Base-by-base conservation (phyloP, 2,888 invertebrate genomes). In the Clostera curtula region DNA sequence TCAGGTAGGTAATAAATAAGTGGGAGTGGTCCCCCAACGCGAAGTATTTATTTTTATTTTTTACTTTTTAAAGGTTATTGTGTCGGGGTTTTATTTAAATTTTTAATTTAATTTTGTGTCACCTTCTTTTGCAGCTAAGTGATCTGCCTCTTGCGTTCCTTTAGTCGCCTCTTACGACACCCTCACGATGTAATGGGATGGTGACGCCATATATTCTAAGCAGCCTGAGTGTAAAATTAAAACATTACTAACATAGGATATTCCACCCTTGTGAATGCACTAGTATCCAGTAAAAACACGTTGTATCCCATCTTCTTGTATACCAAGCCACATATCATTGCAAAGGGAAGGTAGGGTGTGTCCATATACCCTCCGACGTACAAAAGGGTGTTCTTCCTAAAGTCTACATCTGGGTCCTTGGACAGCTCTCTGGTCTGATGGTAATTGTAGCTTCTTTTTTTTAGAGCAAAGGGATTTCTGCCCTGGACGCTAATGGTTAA, bases 341-440 rank as follows among this genome's bases (percentile, higher is more conserved):
- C 65, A 0, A 57, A 34, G 0, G 57, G 46, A 19, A 57, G 58
- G 3, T 23, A 44, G 0, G 71, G 64, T 5, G 59, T 66, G 15
- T 77, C 77, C 39, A 72, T 14, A 25, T 49, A 80, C 0, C 79
- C 79, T 0, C 68, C 68, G 0, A 68, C 56, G 19, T 65, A 79
- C 14, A 80, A 2, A 6, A 68, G 3, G 0, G 73, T 76, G 26
- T 54, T 66, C 30, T 53, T 71, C 1, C 28, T 52, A 26, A 56
- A 65, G 41, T 65, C 53, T 3, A 77, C 27, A 2, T 27, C 12
- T 0, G 48, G 32, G 17, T 71, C 62, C 12, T 52, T 56, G 0
- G 55, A 55, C 0, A 79, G 28, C 1, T 57, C 33, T 8, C 43
- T 49, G 37, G 62, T 60, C 35, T 74, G 57, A 25, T 46, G 67